phyloP scores from a whole-genome alignment of 1,140 invertebrate species.

The Tachypleus tridentatus region DNA sequence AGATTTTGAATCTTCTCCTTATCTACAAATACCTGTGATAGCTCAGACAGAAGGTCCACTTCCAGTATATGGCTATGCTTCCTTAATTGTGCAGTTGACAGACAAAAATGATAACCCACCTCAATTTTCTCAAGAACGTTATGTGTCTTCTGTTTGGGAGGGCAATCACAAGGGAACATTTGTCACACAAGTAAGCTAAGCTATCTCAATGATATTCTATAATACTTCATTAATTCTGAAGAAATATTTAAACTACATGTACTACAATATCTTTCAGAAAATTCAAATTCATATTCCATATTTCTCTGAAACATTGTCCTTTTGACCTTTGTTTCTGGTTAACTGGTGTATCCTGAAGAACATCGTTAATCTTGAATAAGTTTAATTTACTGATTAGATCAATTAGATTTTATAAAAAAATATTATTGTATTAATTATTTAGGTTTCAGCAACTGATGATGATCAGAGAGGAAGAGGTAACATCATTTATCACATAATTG shows the following conservation, averaged over 20 bases:
- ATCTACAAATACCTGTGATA: conserved; percentile 41
- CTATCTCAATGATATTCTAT: background rate
- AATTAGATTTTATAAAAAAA: too few species aligned
- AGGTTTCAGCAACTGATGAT: conserved; percentile 56
- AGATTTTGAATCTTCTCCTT: conserved; percentile 58
- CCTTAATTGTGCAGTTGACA: conserved; percentile 59
- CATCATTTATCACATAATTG: conserved; percentile 85
- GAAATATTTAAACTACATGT: too few species aligned
- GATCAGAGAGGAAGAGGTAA: conserved; percentile 72
- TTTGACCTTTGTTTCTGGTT: conserved; percentile 27
- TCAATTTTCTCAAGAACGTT: conserved; percentile 71
- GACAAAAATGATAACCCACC: conserved; percentile 86
- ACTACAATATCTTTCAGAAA: too few species aligned
- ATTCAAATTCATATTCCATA: conserved; percentile 39
- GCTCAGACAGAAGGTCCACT: conserved; percentile 36
- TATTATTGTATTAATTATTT: too few species aligned
- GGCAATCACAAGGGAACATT: conserved; percentile 79
- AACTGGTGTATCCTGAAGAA: too few species aligned
- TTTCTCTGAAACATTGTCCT: conserved; percentile 66
- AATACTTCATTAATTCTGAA: conserved; percentile 13
- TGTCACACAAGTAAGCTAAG: conserved; percentile 48
- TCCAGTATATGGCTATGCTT: conserved; percentile 49
- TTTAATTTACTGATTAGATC: too few species aligned
- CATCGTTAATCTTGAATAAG: too few species aligned
- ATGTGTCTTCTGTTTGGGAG: conserved; percentile 70